phyloP scores from a whole-genome alignment of 2,888 invertebrate species.

The Mythimna lalbum region DNA sequence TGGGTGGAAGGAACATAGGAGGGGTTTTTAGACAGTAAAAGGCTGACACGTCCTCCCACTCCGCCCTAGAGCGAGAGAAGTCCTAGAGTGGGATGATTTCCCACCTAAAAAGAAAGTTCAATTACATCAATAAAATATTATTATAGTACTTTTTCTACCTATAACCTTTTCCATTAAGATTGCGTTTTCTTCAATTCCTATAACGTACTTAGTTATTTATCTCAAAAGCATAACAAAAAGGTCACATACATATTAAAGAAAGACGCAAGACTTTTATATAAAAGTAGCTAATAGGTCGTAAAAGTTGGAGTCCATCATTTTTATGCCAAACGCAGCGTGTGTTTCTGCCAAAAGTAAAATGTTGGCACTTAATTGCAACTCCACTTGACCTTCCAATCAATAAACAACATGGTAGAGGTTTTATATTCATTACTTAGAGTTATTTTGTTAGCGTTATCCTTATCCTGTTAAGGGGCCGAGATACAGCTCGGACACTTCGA shows the following conservation, averaged over 20 bases:
- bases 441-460: slow-evolving; percentile 2
- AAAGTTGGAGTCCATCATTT: slow-evolving; percentile 50
- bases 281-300: slow-evolving; percentile 47
- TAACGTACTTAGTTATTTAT: background rate
- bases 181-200: background rate
- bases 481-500: no score
- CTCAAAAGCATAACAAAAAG: slow-evolving; percentile 15
- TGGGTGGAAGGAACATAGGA: no score
- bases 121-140: no score
- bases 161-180: background rate
- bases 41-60: no score
- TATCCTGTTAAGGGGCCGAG: no score
- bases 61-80: no score
- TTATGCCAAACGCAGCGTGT: slow-evolving; percentile 53
- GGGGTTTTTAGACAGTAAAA: no score
- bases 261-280: slow-evolving; percentile 20
- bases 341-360: slow-evolving; percentile 55
- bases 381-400: slow-evolving; percentile 42
- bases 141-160: background rate
- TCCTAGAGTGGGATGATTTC: no score
- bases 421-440: background rate
- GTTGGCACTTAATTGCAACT: slow-evolving; percentile 52
- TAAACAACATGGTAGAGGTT: slow-evolving; percentile 13
- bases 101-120: no score
- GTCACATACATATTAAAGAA: slow-evolving; percentile 29